Evolutionary conservation across 2,888 invertebrate species (phyloP).

Genomic region (Synanthedon andrenaeformis): DNA sequence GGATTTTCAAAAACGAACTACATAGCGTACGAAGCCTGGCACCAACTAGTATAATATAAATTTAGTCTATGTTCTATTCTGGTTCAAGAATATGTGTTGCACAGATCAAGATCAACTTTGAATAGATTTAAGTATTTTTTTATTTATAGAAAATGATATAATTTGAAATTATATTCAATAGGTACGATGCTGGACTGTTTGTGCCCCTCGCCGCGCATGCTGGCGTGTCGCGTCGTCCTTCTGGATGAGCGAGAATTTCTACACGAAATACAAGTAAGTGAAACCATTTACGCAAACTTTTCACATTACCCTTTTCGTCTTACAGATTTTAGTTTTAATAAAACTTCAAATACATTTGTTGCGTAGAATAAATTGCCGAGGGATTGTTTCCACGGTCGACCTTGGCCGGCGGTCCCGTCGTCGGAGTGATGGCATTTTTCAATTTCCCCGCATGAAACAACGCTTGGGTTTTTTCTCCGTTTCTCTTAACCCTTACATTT

Average conservation of each 20-base stretch:
- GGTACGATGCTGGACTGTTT: slow-evolving; percentile 64
- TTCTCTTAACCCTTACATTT: slow-evolving; percentile 39
- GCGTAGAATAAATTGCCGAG: slow-evolving; percentile 21
- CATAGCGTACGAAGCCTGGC: no score
- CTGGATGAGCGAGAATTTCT: slow-evolving; percentile 91
- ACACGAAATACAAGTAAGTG: slow-evolving; percentile 86
- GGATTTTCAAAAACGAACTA: no score
- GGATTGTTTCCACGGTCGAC: slow-evolving; percentile 33
- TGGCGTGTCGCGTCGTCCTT: slow-evolving; percentile 86
- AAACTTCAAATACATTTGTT: slow-evolving; percentile 8
- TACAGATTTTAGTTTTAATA: slow-evolving; percentile 4
- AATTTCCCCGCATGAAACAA: slow-evolving; percentile 55
- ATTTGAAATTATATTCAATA: no score
- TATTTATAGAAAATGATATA: no score
- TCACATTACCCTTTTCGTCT: not conserved
- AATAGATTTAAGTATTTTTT: no score
- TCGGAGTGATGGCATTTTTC: slow-evolving; percentile 48
- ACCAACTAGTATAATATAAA: no score
- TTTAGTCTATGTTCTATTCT: no score
- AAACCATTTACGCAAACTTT: not conserved
- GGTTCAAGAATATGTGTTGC: no score
- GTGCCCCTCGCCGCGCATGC: slow-evolving; percentile 72
- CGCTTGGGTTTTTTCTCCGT: slow-evolving; percentile 37
- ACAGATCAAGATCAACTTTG: no score
- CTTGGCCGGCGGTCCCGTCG: slow-evolving; percentile 31